These are phyloP conservation scores for Phasianus colchicus DNA, from an alignment of 2,113 vertebrate species.

Conservation along the genomic window DNA sequence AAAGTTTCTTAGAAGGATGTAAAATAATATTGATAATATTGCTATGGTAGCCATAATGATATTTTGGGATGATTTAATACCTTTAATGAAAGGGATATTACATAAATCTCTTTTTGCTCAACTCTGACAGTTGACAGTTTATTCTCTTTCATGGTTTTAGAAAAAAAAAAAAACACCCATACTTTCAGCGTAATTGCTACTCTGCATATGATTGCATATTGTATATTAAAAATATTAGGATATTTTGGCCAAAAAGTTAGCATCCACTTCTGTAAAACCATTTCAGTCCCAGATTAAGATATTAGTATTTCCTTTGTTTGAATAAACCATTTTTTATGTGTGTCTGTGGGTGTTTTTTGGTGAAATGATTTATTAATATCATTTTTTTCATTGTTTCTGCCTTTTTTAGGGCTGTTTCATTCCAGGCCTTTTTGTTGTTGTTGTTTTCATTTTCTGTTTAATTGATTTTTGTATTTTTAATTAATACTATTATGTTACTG, in stretches of 20 bases:
- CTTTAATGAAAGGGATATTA: not conserved
- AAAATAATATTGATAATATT: not conserved
- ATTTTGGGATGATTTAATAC: not conserved
- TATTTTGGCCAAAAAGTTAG: not conserved
- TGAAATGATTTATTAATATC: not conserved
- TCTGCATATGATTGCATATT: not conserved
- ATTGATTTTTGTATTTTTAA: not conserved
- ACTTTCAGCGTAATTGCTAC: not conserved
- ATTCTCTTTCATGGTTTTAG: not conserved
- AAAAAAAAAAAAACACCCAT: not conserved
- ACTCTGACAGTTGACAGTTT: not conserved
- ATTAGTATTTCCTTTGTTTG: not conserved
- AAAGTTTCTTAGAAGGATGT: not conserved
- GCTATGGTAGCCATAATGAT: not conserved
- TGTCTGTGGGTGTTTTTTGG: not conserved
- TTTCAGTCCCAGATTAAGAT: not conserved
- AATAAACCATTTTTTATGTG: not conserved
- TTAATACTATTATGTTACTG: not conserved
- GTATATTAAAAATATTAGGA: not conserved
- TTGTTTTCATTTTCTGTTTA: not conserved
- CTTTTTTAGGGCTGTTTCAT: not conserved
- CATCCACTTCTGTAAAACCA: not conserved
- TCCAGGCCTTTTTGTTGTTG: not conserved
- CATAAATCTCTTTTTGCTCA: not conserved
- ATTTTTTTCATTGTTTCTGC: not conserved